Percentiles rank a stretch among this genome's conserved stretches.
Conservation (phyloP, 2,888 invertebrate species). For the Cordilura impudica region DNA sequence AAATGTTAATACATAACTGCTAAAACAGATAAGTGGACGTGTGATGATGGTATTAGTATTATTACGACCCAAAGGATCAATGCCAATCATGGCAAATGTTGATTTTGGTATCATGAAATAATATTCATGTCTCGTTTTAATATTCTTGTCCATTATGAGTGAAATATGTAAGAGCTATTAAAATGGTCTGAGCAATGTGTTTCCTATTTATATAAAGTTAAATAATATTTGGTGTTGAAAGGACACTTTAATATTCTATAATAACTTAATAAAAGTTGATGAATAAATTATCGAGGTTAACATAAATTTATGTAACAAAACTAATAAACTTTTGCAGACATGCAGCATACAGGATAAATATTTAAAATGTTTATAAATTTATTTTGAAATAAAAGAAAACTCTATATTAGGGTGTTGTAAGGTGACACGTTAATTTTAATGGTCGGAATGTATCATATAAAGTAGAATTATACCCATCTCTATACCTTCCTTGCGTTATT, state of each 20-base stretch:
- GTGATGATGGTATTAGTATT: background rate
- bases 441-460: too few species aligned
- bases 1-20: background rate
- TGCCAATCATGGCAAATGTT: conserved; percentile 14
- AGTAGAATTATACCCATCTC: too few species aligned
- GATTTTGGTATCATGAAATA: background rate
- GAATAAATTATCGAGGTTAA: background rate
- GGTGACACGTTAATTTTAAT: too few species aligned
- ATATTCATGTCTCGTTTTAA: background rate
- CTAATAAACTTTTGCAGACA: background rate
- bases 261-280: conserved; percentile 19
- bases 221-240: background rate
- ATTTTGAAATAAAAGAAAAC: too few species aligned
- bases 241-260: background rate
- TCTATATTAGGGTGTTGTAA: too few species aligned
- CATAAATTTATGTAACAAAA: background rate
- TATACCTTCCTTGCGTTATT: too few species aligned
- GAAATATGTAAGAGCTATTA: background rate
- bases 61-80: background rate
- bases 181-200: background rate
- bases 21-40: background rate
- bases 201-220: background rate
- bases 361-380: too few species aligned
- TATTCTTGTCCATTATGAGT: background rate
- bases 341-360: too few species aligned